Percentiles rank a stretch among this genome's conserved stretches.
These are phyloP conservation scores for Blera fallax DNA, from an alignment of 2,888 invertebrate species.

Conservation along the genomic window DNA sequence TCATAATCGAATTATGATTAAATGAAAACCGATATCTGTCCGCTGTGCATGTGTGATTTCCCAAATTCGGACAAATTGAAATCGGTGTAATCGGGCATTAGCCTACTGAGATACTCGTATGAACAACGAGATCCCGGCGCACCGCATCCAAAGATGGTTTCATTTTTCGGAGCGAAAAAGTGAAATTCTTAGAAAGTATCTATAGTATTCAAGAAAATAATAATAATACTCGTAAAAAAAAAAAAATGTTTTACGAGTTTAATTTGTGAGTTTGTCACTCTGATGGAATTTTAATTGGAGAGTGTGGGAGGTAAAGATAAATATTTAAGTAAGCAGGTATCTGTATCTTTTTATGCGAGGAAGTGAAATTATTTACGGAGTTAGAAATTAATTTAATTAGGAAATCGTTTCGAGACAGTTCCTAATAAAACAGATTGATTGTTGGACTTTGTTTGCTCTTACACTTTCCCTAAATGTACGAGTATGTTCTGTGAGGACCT, in stretches of 20 bases:
- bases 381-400: constrained; percentile 38
- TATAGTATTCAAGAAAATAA: background rate
- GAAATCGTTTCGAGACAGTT: constrained; percentile 13
- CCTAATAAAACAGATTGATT: constrained; percentile 16
- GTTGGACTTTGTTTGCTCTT: background rate
- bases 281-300: constrained; percentile 42
- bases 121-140: background rate
- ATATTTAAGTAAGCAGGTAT: background rate
- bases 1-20: constrained; percentile 49
- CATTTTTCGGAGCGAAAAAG: constrained; percentile 23
- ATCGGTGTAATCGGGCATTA: constrained; percentile 53
- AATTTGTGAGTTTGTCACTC: constrained; percentile 32
- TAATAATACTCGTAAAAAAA: background rate
- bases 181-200: constrained; percentile 56
- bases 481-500: background rate
- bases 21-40: constrained; percentile 7
- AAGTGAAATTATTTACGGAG: constrained; percentile 37
- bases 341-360: background rate
- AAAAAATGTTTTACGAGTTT: constrained; percentile 1
- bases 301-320: constrained; percentile 6
- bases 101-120: constrained; percentile 16
- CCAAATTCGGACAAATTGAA: constrained; percentile 41
- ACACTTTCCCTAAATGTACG: background rate
- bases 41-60: background rate
- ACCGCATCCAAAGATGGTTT: background rate